Evolutionary conservation across 2,888 invertebrate genomes (phyloP).

Genomic region (Micoletzkya japonica): DNA sequence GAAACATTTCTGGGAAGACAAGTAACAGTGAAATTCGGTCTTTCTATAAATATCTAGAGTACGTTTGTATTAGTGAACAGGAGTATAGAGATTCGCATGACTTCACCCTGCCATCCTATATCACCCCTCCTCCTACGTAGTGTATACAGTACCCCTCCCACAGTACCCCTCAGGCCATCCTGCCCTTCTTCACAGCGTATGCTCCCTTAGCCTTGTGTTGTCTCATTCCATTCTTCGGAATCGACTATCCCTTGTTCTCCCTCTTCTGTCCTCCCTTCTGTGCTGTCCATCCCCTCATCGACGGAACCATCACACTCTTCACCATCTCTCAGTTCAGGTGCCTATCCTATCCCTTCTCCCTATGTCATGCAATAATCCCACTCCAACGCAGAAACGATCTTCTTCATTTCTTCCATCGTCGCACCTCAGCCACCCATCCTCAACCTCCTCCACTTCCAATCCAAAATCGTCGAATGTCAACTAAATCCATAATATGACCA

Average conservation of each 20-base stretch:
- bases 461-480: too few relatives aligned
- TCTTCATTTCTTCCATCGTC: too few relatives aligned
- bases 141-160: too few relatives aligned
- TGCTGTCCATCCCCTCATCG: constrained; percentile 11
- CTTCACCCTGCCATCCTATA: too few relatives aligned
- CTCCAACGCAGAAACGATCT: too few relatives aligned
- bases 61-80: not conserved
- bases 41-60: not conserved
- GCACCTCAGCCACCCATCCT: too few relatives aligned
- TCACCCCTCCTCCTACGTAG: too few relatives aligned
- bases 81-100: too few relatives aligned
- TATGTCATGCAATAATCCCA: too few relatives aligned
- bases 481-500: too few relatives aligned
- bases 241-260: constrained; percentile 10
- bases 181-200: constrained; percentile 15
- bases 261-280: constrained; percentile 23
- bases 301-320: not conserved
- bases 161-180: constrained; percentile 1
- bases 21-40: not conserved
- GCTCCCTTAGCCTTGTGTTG: constrained; percentile 8
- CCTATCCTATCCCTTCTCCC: too few relatives aligned
- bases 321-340: constrained; percentile 14
- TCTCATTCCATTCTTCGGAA: not conserved
- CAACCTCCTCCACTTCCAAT: too few relatives aligned
- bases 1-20: not conserved